Evolutionary conservation across 2,888 invertebrate genomes (phyloP).

Genomic region (Chrysina gloriosa): DNA sequence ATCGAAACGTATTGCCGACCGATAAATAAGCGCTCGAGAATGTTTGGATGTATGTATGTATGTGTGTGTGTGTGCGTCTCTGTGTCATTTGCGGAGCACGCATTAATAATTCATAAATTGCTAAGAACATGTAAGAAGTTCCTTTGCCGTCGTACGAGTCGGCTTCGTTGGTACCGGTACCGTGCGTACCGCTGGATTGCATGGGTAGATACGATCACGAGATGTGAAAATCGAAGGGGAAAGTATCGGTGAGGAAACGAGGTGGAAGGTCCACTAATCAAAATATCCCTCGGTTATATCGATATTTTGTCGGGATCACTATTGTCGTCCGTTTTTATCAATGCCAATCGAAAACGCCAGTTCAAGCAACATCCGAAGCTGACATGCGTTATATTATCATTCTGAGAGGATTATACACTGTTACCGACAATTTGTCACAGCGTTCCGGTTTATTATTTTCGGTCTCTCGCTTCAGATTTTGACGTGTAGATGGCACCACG

Average conservation of each 20-base stretch:
- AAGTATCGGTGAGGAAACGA: not conserved
- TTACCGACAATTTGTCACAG: too few relatives aligned
- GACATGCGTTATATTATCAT: too few relatives aligned
- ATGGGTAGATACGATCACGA: not conserved
- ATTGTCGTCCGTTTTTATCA: not conserved
- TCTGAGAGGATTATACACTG: too few relatives aligned
- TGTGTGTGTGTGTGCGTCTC: slow-evolving; percentile 1
- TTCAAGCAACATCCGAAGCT: too few relatives aligned
- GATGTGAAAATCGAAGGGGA: not conserved
- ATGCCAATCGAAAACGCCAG: too few relatives aligned
- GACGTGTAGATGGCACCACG: too few relatives aligned
- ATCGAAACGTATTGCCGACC: slow-evolving; percentile 29
- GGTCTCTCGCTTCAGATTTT: too few relatives aligned
- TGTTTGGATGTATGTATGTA: slow-evolving; percentile 3
- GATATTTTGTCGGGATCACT: not conserved
- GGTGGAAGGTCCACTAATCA: not conserved
- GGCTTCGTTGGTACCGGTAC: not conserved
- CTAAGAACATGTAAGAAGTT: slow-evolving; percentile 20
- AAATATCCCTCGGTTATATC: not conserved
- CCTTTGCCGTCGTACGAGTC: not conserved
- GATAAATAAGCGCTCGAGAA: slow-evolving; percentile 23
- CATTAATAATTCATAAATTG: slow-evolving; percentile 35
- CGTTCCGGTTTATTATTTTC: too few relatives aligned
- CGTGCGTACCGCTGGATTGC: not conserved
- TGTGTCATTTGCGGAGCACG: slow-evolving; percentile 24